Evolutionary conservation across 2,113 vertebrate genomes (phyloP), one percentile per base, ranked within the genome.

Genomic region (Siniperca chuatsi): DNA sequence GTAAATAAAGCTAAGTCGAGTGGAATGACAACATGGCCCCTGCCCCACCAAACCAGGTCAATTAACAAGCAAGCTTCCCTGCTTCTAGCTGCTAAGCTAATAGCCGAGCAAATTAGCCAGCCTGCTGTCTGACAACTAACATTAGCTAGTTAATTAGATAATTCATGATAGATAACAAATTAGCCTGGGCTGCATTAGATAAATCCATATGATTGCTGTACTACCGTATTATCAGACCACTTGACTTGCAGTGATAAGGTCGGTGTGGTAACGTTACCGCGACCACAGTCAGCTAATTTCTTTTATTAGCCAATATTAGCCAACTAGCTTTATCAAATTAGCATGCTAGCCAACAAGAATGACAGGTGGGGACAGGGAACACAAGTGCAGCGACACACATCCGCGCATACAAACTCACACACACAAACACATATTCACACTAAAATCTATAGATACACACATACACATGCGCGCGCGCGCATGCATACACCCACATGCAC

Each of bases 41-140:
- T 88, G 84, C 77, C 83, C 83, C 68, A 44, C 1, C 25, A 16
- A 93, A 90, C 87, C 84, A 61, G 93, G 89, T 92, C 89, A 94
- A 94, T 94, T 92, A 92, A 75, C 87, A 6, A 50, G 21, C 55
- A 37, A 62, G 81, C 86, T 57, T 40, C 48, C 48, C 68, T 23
- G 35, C 65, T 81, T 35, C 58, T 81, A 82, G 89, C 92, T 29
- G 80, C 87, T 74, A 90, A 87, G 94, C 94, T 93, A 94, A 81
- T 79, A 91, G 82, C 83, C 76, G 20, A 71, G 78, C 79, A 88
- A 95, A 94, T 95, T 94, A 94, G 89, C 93, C 70, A 80, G 75
- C 72, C 64, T 86, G 58, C 29, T 23, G 58, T 46, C n/a, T 44
- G 44, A 40, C 35, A 83, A 57, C 76, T 29, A 58, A 82, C 48